Evolutionary conservation across 2,797 vertebrate genomes (phyloP).

Genomic region (Pangasius djambal): DNA sequence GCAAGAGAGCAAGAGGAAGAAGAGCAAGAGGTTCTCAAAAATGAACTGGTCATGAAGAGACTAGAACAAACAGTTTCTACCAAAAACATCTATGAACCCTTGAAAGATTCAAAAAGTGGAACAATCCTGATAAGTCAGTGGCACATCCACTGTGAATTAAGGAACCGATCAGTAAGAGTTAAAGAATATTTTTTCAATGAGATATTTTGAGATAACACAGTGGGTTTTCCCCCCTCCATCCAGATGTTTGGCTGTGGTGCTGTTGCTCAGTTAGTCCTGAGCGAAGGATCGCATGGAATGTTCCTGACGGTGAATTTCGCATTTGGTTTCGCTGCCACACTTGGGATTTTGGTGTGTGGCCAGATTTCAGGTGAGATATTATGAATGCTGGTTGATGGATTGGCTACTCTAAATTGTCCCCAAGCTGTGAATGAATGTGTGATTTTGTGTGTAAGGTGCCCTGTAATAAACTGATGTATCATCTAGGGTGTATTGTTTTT

Average conservation of each 20-base stretch:
- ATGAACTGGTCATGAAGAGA: neutral
- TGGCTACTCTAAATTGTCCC: neutral
- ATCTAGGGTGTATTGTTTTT: neutral
- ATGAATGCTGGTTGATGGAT: neutral
- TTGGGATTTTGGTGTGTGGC: conserved; percentile 79
- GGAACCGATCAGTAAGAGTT: neutral
- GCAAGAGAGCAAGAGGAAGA: neutral
- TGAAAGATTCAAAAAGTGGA: neutral
- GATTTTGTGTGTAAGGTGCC: neutral
- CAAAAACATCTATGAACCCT: neutral
- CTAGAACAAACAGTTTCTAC: neutral
- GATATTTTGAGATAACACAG: neutral
- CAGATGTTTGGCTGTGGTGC: conserved; percentile 85
- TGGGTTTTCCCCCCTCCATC: neutral
- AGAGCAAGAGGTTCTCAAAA: neutral
- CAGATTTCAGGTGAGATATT: conserved; percentile 85
- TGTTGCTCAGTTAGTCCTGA: conserved; percentile 79
- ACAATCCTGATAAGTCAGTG: neutral
- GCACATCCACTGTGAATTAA: neutral
- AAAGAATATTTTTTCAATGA: neutral
- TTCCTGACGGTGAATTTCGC: conserved; percentile 86
- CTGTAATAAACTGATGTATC: neutral
- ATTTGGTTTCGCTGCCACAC: conserved; percentile 82
- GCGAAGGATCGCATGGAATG: conserved; percentile 76
- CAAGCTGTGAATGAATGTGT: neutral